phyloP scores from a whole-genome alignment of 2,888 invertebrate species.

The Trachelus stipa region DNA sequence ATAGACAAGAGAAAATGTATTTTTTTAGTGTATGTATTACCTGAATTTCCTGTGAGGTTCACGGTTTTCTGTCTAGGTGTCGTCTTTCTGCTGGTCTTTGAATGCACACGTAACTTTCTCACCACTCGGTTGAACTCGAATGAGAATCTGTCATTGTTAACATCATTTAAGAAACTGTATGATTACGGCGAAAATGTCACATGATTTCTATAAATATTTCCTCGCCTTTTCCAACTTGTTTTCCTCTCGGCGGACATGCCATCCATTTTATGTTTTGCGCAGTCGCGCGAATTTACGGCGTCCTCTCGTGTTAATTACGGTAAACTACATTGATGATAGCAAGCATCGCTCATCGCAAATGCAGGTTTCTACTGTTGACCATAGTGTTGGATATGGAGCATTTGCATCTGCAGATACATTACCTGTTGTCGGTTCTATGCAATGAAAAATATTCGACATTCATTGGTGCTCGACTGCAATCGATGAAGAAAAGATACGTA shows the following conservation, averaged over 20 bases:
- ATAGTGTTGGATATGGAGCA: not conserved
- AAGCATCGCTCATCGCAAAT: not conserved
- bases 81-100: slow-evolving; percentile 21
- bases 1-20: not conserved
- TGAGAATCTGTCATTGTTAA: not conserved
- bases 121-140: not conserved
- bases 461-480: no score
- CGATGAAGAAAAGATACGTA: no score
- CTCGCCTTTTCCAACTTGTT: slow-evolving; percentile 32
- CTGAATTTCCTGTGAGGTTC: slow-evolving; percentile 15
- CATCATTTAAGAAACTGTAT: not conserved
- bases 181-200: not conserved
- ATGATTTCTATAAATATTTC: slow-evolving; percentile 15
- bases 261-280: slow-evolving; percentile 9
- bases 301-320: not conserved
- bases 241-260: slow-evolving; percentile 14
- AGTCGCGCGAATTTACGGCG: not conserved
- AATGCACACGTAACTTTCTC: slow-evolving; percentile 1
- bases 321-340: not conserved
- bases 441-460: no score
- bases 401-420: not conserved
- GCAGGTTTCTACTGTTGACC: not conserved
- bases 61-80: slow-evolving; percentile 15
- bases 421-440: not conserved
- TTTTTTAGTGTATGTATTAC: not conserved